phyloP scores from a whole-genome alignment of 2,113 vertebrate species.

The Antennarius striatus region DNA sequence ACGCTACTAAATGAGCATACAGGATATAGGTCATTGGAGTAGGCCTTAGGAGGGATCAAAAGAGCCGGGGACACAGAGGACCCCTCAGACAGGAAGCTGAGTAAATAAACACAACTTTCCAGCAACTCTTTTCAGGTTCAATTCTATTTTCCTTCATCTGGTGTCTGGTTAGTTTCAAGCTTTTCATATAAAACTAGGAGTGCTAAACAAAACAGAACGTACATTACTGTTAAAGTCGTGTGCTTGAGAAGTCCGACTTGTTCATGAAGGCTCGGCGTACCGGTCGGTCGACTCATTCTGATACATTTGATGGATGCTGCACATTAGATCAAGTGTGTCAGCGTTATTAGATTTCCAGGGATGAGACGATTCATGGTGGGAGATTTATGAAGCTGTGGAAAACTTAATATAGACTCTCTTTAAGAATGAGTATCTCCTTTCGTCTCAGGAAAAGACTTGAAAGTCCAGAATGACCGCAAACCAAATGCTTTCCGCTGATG shows the following conservation, averaged over 20 bases:
- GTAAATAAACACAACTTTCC: no score
- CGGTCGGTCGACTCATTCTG: background rate
- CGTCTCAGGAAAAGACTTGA: constrained; percentile 51
- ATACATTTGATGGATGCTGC: constrained; percentile 37
- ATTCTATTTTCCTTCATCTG: background rate
- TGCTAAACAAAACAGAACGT: background rate
- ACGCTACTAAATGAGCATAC: constrained; percentile 63
- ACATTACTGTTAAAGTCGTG: background rate
- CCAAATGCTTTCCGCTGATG: constrained; percentile 9
- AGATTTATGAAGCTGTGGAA: constrained; percentile 64
- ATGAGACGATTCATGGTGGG: constrained; percentile 24
- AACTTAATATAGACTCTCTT: constrained; percentile 51
- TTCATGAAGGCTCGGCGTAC: background rate
- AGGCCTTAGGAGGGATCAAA: constrained; percentile 37
- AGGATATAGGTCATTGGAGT: constrained; percentile 56
- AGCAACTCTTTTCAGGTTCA: no score
- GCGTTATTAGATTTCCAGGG: constrained; percentile 55
- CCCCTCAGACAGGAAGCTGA: constrained; percentile 40
- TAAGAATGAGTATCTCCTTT: constrained; percentile 64
- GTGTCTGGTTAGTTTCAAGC: no score
- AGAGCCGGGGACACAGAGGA: constrained; percentile 14
- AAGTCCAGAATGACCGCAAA: constrained; percentile 31
- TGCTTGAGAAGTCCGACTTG: background rate
- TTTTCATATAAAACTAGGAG: background rate
- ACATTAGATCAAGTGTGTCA: constrained; percentile 25